These are phyloP conservation scores for Scaptomyza caliginosa DNA, from an alignment of 2,888 invertebrate species.

Conservation along the genomic window DNA sequence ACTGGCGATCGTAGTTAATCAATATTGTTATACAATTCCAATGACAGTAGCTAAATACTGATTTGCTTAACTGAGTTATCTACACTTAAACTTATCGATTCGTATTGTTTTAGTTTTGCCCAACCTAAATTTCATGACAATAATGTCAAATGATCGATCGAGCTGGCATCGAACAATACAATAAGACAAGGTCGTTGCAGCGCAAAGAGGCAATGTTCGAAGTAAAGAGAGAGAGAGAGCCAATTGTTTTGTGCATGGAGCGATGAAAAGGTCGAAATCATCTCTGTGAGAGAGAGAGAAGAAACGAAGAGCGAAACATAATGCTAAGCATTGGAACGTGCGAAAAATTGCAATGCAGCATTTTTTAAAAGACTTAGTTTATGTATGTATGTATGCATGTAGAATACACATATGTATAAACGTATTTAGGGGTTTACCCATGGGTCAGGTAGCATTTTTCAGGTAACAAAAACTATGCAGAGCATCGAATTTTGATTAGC, in stretches of 20 bases:
- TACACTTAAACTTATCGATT: constrained; percentile 51
- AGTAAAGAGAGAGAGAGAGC: constrained; percentile 29
- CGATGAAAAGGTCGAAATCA: constrained; percentile 30
- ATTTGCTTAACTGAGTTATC: constrained; percentile 43
- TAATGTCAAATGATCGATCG: constrained; percentile 68
- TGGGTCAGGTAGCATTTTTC: constrained; percentile 33
- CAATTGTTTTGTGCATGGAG: background rate
- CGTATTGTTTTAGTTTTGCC: constrained; percentile 41
- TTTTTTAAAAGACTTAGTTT: constrained; percentile 15
- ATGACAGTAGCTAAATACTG: constrained; percentile 28
- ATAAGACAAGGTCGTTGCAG: constrained; percentile 68
- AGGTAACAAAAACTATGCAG: constrained; percentile 32
- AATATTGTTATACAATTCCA: constrained; percentile 40
- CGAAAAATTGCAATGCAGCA: constrained; percentile 65
- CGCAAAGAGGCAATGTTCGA: constrained; percentile 12
- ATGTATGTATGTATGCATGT: background rate
- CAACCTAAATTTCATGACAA: constrained; percentile 70
- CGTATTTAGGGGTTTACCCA: background rate
- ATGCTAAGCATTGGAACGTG: constrained; percentile 50
- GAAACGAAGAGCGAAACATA: constrained; percentile 2
- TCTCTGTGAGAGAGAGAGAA: constrained; percentile 2
- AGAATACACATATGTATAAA: too few relatives aligned
- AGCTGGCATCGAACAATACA: constrained; percentile 42
- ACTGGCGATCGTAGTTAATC: constrained; percentile 13
- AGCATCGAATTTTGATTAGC: constrained; percentile 28